phyloP scores from a whole-genome alignment of 2,113 vertebrate species.

The Macroglossus sobrinus region DNA sequence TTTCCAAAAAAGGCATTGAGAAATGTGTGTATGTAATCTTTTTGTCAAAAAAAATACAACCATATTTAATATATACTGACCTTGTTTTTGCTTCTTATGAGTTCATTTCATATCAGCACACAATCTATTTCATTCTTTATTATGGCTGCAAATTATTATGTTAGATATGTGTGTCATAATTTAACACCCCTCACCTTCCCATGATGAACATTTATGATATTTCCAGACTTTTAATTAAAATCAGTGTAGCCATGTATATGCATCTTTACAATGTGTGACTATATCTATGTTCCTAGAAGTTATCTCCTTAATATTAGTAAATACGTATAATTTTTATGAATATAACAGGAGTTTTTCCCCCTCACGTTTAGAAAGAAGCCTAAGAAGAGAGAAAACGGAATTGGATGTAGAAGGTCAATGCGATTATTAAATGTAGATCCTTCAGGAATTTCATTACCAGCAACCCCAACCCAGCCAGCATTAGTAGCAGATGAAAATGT shows the following conservation, averaged over 20 bases:
- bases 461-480: rapidly evolving
- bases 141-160: constrained; percentile 12
- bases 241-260: background rate
- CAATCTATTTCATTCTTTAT: background rate
- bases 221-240: background rate
- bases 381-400: constrained; percentile 68
- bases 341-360: background rate
- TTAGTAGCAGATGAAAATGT: constrained; percentile 69
- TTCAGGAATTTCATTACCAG: rapidly evolving
- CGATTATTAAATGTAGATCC: constrained; percentile 78
- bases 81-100: background rate
- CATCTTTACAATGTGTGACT: background rate
- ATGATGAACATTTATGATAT: background rate
- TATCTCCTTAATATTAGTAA: background rate
- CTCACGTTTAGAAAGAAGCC: constrained; percentile 67
- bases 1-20: no score
- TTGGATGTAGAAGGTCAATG: constrained; percentile 78
- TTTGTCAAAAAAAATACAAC: background rate
- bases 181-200: background rate
- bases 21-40: background rate
- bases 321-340: background rate
- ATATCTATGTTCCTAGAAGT: background rate
- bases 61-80: background rate
- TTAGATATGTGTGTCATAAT: background rate
- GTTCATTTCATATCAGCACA: background rate